Conservation (phyloP, 2,113 vertebrate genomes). For the Solenodon paradoxus region DNA sequence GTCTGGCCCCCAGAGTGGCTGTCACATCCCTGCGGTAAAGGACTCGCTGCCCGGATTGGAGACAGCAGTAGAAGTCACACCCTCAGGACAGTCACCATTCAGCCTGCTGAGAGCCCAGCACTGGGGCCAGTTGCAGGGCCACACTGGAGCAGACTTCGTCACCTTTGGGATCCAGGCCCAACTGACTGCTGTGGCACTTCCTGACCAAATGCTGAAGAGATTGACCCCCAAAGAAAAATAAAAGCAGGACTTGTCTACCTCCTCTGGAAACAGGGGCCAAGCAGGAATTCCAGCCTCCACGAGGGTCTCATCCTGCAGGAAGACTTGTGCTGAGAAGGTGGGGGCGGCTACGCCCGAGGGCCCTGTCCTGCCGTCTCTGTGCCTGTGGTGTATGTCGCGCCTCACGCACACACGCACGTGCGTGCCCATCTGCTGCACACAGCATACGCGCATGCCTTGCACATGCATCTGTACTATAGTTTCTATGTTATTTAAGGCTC, state of each 20-base stretch:
- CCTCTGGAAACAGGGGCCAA: not conserved
- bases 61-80: not conserved
- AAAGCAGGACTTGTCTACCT: not conserved
- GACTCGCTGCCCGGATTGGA: not conserved
- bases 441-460: conserved; percentile 61
- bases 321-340: not conserved
- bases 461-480: conserved; percentile 65
- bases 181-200: not conserved
- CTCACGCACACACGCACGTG: not conserved
- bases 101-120: not conserved
- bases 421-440: conserved; percentile 64
- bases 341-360: not conserved
- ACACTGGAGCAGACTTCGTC: not conserved
- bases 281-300: not conserved
- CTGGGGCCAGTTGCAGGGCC: too few relatives aligned
- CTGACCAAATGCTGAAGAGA: conserved; percentile 8
- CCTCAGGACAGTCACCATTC: too few relatives aligned
- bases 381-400: conserved; percentile 27
- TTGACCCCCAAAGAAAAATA: not conserved
- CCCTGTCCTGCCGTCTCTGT: not conserved
- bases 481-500: conserved; percentile 49
- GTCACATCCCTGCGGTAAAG: not conserved
- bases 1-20: not conserved
- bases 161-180: not conserved
- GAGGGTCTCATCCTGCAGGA: not conserved